These are phyloP conservation scores for Sogatella furcifera DNA, from an alignment of 1,140 invertebrate species.

Conservation along the genomic window DNA sequence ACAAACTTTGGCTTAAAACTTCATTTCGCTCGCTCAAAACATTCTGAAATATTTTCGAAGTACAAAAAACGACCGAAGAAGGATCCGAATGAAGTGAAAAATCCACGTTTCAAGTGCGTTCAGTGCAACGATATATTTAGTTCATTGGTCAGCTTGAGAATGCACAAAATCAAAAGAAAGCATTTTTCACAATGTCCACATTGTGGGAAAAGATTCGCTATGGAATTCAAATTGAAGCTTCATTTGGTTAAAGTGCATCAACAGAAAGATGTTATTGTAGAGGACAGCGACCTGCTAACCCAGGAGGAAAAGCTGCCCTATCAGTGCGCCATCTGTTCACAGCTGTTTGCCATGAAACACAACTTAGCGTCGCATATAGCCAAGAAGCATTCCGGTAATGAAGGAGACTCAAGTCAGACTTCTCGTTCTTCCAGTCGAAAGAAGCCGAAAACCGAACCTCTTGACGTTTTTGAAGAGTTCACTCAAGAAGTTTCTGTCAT, in stretches of 20 bases:
- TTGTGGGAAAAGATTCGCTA: background rate
- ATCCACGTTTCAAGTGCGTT: background rate
- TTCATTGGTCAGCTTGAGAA: background rate
- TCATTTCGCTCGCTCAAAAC: background rate
- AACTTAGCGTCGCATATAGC: background rate
- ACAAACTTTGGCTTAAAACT: background rate
- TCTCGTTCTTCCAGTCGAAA: too few relatives aligned
- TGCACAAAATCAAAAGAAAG: background rate
- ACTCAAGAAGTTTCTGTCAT: background rate
- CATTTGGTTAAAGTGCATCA: background rate
- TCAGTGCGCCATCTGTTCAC: background rate
- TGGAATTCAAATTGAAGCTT: background rate
- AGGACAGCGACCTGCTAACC: background rate
- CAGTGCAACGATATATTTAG: background rate
- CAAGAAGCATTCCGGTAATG: background rate
- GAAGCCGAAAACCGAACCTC: too few relatives aligned
- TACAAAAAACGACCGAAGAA: background rate
- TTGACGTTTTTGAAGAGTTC: too few relatives aligned
- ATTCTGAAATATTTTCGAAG: background rate
- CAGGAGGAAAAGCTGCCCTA: background rate
- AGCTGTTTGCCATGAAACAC: background rate
- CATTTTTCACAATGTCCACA: background rate
- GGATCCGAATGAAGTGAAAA: background rate
- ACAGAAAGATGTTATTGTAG: background rate
- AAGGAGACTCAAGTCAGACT: background rate